Conservation (phyloP, 2,113 vertebrate species). For the Lipotes vexillifer region DNA sequence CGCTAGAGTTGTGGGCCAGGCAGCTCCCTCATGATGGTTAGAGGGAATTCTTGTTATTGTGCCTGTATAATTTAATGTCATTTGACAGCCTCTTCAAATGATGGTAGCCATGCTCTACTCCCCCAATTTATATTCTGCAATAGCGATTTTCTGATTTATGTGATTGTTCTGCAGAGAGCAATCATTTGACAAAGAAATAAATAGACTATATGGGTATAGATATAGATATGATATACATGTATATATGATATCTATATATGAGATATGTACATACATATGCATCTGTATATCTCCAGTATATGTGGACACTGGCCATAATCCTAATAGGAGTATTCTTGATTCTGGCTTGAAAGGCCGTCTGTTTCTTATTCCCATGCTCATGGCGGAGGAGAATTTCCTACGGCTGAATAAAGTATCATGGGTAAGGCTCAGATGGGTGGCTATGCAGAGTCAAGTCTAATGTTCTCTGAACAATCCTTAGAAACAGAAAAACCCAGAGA, state of each 20-base stretch:
- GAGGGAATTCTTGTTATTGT: neutral
- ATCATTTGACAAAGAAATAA: neutral
- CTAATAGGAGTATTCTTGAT: neutral
- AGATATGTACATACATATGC: neutral
- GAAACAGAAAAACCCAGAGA: slow-evolving; percentile 49
- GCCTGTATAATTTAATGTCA: neutral
- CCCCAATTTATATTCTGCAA: neutral
- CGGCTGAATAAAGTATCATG: rapidly evolving
- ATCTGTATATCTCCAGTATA: neutral
- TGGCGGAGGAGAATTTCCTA: neutral
- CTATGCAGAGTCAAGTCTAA: neutral
- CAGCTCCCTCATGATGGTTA: neutral
- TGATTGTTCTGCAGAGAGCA: neutral
- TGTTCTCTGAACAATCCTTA: slow-evolving; percentile 50
- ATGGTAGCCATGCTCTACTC: neutral
- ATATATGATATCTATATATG: neutral
- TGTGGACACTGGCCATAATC: neutral
- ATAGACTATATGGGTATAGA: neutral
- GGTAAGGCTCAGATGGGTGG: neutral
- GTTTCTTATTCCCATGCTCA: neutral
- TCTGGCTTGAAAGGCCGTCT: neutral
- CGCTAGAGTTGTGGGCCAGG: neutral
- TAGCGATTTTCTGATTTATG: neutral
- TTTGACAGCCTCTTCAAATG: neutral
- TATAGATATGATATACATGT: neutral